These are phyloP conservation scores for Drosophila greeni DNA, from an alignment of 2,888 invertebrate species.

Conservation along the genomic window DNA sequence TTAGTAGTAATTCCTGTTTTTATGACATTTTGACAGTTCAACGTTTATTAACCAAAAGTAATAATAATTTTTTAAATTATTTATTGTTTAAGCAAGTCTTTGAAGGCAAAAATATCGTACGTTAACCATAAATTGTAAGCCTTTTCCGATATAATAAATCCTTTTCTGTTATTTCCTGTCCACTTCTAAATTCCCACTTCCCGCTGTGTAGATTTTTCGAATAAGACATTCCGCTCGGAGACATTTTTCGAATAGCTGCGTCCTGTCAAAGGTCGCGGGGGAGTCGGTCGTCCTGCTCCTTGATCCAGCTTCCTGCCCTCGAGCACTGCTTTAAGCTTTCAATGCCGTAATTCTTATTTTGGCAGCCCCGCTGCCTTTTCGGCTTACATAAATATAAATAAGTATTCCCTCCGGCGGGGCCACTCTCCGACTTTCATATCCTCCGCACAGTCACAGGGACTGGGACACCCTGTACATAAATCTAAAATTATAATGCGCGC, in stretches of 20 bases:
- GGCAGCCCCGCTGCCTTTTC: constrained; percentile 37
- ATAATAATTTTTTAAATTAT: neutral
- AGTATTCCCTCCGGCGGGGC: constrained; percentile 25
- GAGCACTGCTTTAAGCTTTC: constrained; percentile 29
- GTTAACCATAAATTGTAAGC: neutral
- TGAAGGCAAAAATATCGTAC: too few relatives aligned
- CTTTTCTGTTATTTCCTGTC: neutral
- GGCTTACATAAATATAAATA: constrained; percentile 44
- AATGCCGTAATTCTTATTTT: constrained; percentile 42
- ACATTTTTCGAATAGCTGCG: constrained; percentile 20
- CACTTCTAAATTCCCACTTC: neutral
- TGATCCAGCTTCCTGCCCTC: constrained; percentile 9
- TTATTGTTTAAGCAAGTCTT: too few relatives aligned
- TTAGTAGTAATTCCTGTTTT: neutral
- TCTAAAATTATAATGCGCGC: constrained; percentile 68
- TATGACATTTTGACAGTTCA: neutral
- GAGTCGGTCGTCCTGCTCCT: neutral
- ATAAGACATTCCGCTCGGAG: constrained; percentile 8
- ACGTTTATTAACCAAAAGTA: constrained; percentile 2
- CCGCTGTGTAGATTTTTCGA: constrained; percentile 6
- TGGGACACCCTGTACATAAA: constrained; percentile 63
- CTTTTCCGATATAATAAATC: neutral
- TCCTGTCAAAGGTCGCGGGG: constrained; percentile 3
- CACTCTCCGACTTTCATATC: constrained; percentile 10
- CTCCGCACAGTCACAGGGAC: constrained; percentile 2